Conservation (phyloP, 2,113 vertebrate genomes). For the Periophthalmodon schlosseri region DNA sequence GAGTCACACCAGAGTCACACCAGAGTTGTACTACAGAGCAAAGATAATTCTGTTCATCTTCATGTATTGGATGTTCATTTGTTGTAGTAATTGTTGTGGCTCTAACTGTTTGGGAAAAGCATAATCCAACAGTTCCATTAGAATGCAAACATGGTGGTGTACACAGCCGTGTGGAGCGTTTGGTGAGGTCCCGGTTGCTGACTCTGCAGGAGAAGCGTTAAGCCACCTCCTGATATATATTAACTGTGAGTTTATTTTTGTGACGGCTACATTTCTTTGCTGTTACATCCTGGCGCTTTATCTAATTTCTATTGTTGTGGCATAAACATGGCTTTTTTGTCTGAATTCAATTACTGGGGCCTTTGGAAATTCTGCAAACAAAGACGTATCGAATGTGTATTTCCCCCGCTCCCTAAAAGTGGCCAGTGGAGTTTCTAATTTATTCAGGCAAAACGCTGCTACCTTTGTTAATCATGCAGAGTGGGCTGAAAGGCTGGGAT, state of each 20-base stretch:
- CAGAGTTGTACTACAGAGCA: no score
- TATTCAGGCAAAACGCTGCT: conserved; percentile 64
- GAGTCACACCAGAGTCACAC: no score
- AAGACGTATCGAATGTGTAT: conserved; percentile 61
- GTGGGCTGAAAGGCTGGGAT: conserved; percentile 64
- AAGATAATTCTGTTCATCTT: no score
- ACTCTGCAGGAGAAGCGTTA: conserved; percentile 51
- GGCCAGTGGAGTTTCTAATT: conserved; percentile 62
- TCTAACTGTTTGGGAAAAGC: neutral
- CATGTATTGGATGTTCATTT: no score
- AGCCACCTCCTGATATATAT: conserved; percentile 59
- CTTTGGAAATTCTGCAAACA: conserved; percentile 71
- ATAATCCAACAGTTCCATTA: neutral
- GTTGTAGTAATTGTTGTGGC: no score
- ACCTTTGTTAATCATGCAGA: conserved; percentile 65
- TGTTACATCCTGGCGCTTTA: conserved; percentile 53
- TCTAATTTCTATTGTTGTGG: conserved; percentile 74
- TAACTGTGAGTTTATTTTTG: conserved; percentile 56
- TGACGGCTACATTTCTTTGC: conserved; percentile 67
- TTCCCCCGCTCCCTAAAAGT: conserved; percentile 41
- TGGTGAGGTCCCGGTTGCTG: conserved; percentile 47
- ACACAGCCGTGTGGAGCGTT: conserved; percentile 37
- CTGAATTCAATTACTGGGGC: conserved; percentile 70
- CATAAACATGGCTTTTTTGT: conserved; percentile 67
- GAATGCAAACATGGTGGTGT: conserved; percentile 22